Base-by-base conservation (phyloP, 2,888 invertebrate genomes). In the Dasypogon diadema region DNA sequence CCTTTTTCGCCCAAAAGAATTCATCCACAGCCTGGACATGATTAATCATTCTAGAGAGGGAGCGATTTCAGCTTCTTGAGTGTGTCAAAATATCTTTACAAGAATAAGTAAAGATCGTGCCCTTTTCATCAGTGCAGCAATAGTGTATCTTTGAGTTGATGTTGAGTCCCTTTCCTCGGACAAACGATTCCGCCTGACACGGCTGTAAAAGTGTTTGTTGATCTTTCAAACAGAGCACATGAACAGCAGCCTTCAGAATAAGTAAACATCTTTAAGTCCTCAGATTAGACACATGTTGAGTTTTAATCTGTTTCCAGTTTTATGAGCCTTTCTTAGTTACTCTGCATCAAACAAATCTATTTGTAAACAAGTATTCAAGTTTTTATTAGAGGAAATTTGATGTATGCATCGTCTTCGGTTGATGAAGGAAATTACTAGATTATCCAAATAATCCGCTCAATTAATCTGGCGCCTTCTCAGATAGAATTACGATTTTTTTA, bases 51-150 rank as follows among this genome's bases (percentile, higher is more conserved):
- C 54, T 55, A 18, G 26, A 54, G 21, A 42, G 76, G 58, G 65
- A 74, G 65, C 22, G 48, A 26, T 55, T 56, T 22, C 21, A 56
- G 60, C 56, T 74, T 37, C 68, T 74, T 30, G 51, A 58, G 58
- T 76, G 65, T 76, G 76, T 76, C 76, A 76, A 76, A 76, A 76
- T 76, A 76, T 76, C 56, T 63, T 68, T 34, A n/a, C 65, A 68
- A 42, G 74, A 74, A 22, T 65, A 65, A 55, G 48, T 21, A 14
- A 56, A 56, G 76, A 74, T 60, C 76, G 76, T 76, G 76, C 76
- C 76, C 74, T 76, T 76, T 74, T 74, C 74, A 48, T 46, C 22
- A 42, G 42, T 26, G 46, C 26, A 22, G 2, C 24, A 48, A 65
- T 18, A 42, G 42, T 26, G 46, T 16, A 22, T 8, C 24, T 24